phyloP scores from a whole-genome alignment of 1,140 invertebrate genomes.

The Lordiphosa mommai region DNA sequence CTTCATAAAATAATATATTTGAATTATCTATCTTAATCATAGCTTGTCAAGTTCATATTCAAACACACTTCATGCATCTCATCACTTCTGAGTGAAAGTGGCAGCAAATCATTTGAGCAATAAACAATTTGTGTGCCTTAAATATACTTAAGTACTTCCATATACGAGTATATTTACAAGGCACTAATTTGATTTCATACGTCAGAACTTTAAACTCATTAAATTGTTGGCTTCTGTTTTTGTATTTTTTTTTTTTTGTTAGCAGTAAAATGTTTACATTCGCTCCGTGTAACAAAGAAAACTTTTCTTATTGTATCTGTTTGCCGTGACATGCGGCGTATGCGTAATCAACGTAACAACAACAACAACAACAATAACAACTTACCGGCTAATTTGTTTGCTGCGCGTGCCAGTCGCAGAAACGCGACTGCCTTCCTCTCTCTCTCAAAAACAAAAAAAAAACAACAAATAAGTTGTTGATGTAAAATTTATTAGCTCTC shows the following conservation, averaged over 20 bases:
- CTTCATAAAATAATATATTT: too few species aligned
- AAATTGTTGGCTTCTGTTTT: slow-evolving; percentile 25
- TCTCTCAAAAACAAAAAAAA: not conserved
- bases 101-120: slow-evolving; percentile 1
- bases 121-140: not conserved
- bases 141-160: not conserved
- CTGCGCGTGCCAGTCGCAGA: slow-evolving; percentile 50
- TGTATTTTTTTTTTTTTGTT: not conserved
- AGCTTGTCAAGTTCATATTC: too few species aligned
- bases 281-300: slow-evolving; percentile 7
- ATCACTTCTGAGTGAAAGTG: not conserved
- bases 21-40: too few species aligned
- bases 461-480: slow-evolving; percentile 17
- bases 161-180: too few species aligned
- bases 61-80: too few species aligned
- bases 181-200: too few species aligned
- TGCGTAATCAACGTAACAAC: slow-evolving; percentile 48
- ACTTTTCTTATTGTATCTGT: slow-evolving; percentile 30
- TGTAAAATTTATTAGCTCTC: slow-evolving; percentile 40
- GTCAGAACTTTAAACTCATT: slow-evolving; percentile 33
- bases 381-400: slow-evolving; percentile 45
- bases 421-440: slow-evolving; percentile 5
- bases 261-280: slow-evolving; percentile 29
- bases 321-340: slow-evolving; percentile 37
- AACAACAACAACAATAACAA: slow-evolving; percentile 18